phyloP scores from a whole-genome alignment of 1,140 invertebrate species.

The Periplaneta americana region DNA sequence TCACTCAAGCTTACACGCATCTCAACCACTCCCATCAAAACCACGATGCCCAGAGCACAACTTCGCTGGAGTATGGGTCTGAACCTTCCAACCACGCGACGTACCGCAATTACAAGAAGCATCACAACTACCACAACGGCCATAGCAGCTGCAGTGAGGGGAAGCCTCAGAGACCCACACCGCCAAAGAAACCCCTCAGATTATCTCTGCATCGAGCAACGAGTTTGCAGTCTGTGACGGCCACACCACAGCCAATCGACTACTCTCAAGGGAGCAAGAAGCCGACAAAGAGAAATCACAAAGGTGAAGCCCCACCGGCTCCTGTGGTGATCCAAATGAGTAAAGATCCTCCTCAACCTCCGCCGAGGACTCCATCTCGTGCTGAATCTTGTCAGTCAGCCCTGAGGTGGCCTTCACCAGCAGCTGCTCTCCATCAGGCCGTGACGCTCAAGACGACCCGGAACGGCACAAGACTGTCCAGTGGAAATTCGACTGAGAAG shows the following conservation, averaged over 20 bases:
- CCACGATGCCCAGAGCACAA: neutral
- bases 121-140: neutral
- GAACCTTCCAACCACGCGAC: conserved; percentile 36
- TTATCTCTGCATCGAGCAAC: conserved; percentile 74
- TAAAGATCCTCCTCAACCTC: neutral
- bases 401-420: conserved; percentile 38
- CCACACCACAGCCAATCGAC: conserved; percentile 27
- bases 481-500: conserved; percentile 29
- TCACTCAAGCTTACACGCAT: neutral
- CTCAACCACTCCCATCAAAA: neutral
- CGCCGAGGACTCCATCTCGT: conserved; percentile 37
- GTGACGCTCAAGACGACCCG: neutral
- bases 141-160: neutral
- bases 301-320: conserved; percentile 41
- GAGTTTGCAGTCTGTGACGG: conserved; percentile 65
- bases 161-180: conserved; percentile 51
- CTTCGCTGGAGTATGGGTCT: conserved; percentile 45
- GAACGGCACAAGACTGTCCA: neutral
- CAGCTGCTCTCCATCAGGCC: conserved; percentile 15
- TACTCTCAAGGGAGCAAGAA: conserved; percentile 30
- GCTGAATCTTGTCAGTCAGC: conserved; percentile 44
- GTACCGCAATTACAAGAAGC: neutral
- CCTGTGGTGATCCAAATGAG: conserved; percentile 16
- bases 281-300: conserved; percentile 47
- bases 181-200: conserved; percentile 76